Percentiles rank a stretch among this genome's conserved stretches.
These are phyloP conservation scores for Paracanthobrama guichenoti DNA, from an alignment of 2,113 vertebrate genomes.

Conservation along the genomic window DNA sequence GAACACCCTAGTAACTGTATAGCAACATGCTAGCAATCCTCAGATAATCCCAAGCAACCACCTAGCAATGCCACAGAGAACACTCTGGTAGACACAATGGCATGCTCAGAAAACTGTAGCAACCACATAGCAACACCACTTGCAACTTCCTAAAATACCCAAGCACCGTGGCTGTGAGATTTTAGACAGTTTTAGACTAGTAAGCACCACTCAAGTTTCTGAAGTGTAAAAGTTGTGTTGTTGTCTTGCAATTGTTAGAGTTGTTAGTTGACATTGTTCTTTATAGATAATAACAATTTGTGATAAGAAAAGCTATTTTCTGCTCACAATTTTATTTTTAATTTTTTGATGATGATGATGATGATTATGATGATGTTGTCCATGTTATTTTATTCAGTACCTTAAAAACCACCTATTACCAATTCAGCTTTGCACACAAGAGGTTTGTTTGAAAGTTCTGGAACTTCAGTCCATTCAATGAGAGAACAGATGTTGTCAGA, in stretches of 20 bases:
- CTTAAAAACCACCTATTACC: background rate
- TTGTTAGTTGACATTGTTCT: background rate
- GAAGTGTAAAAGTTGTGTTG: background rate
- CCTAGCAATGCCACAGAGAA: background rate
- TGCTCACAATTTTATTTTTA: background rate
- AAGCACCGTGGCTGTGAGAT: background rate
- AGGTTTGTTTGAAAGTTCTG: constrained; percentile 1
- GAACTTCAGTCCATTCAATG: constrained; percentile 42
- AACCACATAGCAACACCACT: background rate
- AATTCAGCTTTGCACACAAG: background rate
- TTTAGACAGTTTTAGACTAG: background rate
- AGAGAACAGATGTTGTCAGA: constrained; percentile 69
- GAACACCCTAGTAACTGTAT: too few species aligned
- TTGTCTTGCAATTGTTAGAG: background rate
- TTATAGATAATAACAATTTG: background rate
- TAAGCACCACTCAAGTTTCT: background rate
- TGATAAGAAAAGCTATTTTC: background rate
- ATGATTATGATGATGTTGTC: background rate
- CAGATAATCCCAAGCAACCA: too few species aligned
- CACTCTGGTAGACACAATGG: background rate
- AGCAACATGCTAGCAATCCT: too few species aligned
- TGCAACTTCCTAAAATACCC: background rate
- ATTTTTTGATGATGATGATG: background rate
- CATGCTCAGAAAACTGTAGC: background rate
- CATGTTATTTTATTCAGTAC: background rate